A percentile compares a stretch with the other conserved stretches of the same genome.
Evolutionary conservation across 2,113 vertebrate genomes (phyloP).

Genomic region (Erpornis zantholeuca): DNA sequence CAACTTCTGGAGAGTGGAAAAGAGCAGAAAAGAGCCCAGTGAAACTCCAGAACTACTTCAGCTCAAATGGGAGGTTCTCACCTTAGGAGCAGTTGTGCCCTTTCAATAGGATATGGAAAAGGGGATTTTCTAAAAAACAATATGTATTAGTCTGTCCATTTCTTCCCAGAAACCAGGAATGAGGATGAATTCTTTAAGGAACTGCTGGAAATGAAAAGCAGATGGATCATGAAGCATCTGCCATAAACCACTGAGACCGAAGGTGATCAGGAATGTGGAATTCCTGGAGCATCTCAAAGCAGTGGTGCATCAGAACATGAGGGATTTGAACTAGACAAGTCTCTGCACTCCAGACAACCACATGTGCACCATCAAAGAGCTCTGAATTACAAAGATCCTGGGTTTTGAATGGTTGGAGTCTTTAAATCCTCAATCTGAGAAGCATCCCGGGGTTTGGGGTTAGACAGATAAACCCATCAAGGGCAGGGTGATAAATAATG

Average conservation of each 20-base stretch:
- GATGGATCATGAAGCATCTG: slow-evolving; percentile 19
- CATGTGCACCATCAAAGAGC: neutral
- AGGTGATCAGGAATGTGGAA: slow-evolving; percentile 45
- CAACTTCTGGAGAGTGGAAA: neutral
- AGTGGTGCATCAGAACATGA: neutral
- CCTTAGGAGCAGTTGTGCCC: neutral
- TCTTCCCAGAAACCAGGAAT: neutral
- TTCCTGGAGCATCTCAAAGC: slow-evolving; percentile 41
- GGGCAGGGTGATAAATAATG: neutral
- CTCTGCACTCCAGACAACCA: neutral
- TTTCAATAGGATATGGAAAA: neutral
- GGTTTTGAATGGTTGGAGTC: neutral
- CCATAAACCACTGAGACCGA: neutral
- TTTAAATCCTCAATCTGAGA: neutral
- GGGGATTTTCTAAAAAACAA: neutral
- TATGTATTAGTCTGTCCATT: neutral
- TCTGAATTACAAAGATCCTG: neutral
- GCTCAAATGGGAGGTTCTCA: neutral
- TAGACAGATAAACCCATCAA: neutral
- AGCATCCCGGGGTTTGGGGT: neutral
- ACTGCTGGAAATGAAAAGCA: slow-evolving; percentile 15
- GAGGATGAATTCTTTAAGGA: neutral
- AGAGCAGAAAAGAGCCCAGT: neutral
- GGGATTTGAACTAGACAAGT: slow-evolving; percentile 10
- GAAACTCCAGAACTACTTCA: neutral